phyloP scores from a whole-genome alignment of 2,888 invertebrate species.

The Protonemura montana region DNA sequence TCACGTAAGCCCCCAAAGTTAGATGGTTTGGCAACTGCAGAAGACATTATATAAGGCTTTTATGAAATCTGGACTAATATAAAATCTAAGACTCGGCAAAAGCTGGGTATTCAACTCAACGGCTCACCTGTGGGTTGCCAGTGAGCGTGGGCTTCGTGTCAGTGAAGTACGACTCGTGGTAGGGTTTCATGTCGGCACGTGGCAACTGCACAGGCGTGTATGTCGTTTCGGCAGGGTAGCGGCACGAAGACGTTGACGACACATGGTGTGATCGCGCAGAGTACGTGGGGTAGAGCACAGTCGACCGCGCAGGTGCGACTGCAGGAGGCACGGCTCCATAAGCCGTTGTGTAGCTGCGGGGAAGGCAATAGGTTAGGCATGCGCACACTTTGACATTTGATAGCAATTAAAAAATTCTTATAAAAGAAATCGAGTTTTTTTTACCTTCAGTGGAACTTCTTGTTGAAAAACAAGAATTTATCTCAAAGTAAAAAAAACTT shows the following conservation, averaged over 20 bases:
- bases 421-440: too few relatives aligned
- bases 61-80: too few relatives aligned
- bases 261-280: slow-evolving; percentile 44
- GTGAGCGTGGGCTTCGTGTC: slow-evolving; percentile 65
- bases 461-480: too few relatives aligned
- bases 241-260: slow-evolving; percentile 45
- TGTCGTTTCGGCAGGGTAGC: slow-evolving; percentile 50
- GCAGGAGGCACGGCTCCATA: neutral
- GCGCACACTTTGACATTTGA: too few relatives aligned
- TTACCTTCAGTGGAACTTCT: too few relatives aligned
- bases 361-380: too few relatives aligned
- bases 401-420: too few relatives aligned
- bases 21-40: too few relatives aligned
- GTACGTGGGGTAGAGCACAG: slow-evolving; percentile 56
- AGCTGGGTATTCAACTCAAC: neutral
- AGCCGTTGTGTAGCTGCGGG: neutral
- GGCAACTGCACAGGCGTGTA: slow-evolving; percentile 69
- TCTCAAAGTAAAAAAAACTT: too few relatives aligned
- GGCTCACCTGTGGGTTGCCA: neutral
- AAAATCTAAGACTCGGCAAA: neutral
- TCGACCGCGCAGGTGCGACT: slow-evolving; percentile 57
- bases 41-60: too few relatives aligned
- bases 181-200: slow-evolving; percentile 75
- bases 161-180: slow-evolving; percentile 73
- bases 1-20: too few relatives aligned